Base-by-base conservation (phyloP, 1,140 invertebrate species). In the Hyles vespertilio region DNA sequence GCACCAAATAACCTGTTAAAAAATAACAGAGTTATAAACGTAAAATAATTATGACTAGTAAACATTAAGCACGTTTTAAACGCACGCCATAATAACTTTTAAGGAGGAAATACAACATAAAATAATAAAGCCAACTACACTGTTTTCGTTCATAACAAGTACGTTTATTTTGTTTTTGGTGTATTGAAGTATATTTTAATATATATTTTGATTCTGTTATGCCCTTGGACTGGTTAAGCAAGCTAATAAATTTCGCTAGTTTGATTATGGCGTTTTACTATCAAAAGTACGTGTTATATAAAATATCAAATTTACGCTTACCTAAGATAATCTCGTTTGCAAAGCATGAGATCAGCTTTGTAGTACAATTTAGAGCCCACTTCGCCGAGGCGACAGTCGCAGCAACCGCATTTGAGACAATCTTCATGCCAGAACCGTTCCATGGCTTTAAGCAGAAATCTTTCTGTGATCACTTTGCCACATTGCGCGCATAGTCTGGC, bases 361-460 rank as follows among this genome's bases (percentile, higher is more conserved):
- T 96, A 96, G 88, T 96, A 98, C 9, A 98, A 91, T 48, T 96
- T 96, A 43, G 96, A 97, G 33, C 97, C 97, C 3, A 98, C 96
- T 89, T 98, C 97, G 0, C 96, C 97, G 0, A 98, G 91, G 56
- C 96, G 91, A 84, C 96, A 98, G 81, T 98, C 95, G 82, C 97
- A 98, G 84, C 96, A 98, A 33, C 95, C 95, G 75, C 97, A 98
- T 81, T 97, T 98, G 36, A 98, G 91, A 76, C 97, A 98, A 81
- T 98, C 96, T 77, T 98, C 97, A 86, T 98, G 97, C 97, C 97
- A 98, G 79, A 93, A 96, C 81, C 97, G 91, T 75, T 98, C 96
- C 73, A 97, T 87, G 0, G 96, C 95, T 72, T 94, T 94, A 48
- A 95, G 87, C 3, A 95, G 90, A 78, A 93, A 95, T 69, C 94